Evolutionary conservation across 2,113 vertebrate genomes (phyloP).

Genomic region (Pterocles gutturalis): DNA sequence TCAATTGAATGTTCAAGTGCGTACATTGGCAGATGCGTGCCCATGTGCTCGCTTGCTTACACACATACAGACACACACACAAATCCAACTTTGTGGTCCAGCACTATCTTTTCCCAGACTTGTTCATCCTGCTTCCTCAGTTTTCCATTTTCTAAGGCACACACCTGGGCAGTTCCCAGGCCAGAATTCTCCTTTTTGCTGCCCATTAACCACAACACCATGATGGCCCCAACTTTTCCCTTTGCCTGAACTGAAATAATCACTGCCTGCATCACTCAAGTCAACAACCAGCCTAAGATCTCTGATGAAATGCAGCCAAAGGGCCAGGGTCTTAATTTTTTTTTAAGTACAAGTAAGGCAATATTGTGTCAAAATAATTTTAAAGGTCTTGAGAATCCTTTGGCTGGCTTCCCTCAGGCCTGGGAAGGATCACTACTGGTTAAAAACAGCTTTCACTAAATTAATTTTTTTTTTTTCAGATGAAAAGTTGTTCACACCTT

Average conservation of each 20-base stretch:
- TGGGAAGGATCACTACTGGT: neutral
- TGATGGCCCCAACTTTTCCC: neutral
- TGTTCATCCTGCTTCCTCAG: neutral
- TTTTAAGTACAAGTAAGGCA: neutral
- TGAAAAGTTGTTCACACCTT: neutral
- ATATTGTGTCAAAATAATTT: conserved; percentile 17
- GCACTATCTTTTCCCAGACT: neutral
- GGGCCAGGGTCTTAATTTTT: neutral
- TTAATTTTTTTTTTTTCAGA: neutral
- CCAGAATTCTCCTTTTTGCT: neutral
- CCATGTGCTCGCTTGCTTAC: neutral
- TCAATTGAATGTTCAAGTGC: neutral
- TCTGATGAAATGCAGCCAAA: neutral
- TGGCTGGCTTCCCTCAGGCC: neutral
- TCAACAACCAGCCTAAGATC: neutral
- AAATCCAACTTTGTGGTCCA: neutral
- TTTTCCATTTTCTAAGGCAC: neutral
- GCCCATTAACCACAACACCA: neutral
- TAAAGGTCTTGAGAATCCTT: conserved; percentile 13
- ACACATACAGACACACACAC: neutral
- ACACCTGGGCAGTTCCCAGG: neutral
- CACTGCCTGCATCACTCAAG: neutral
- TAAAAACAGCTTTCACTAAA: neutral
- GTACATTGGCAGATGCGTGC: neutral
- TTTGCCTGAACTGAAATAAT: neutral